Evolutionary conservation across 2,888 invertebrate genomes (phyloP), one percentile per base, ranked within the genome.

Genomic region (Eucriotettix oculatus): DNA sequence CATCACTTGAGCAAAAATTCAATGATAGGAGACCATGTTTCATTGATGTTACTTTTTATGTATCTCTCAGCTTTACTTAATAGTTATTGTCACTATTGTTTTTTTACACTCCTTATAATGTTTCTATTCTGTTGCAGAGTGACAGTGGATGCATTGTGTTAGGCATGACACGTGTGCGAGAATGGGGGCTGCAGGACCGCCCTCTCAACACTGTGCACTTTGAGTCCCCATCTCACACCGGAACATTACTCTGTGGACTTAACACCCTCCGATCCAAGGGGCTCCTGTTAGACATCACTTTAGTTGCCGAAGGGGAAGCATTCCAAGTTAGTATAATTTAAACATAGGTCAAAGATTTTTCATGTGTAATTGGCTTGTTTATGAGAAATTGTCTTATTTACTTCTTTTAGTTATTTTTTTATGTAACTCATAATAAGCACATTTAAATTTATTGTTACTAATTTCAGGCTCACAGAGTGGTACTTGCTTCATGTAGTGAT

Each of bases 401-500:
- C 29, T 29, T 29, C 2, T 5, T 29, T 29, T 5, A 29, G 7
- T 29, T 29, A 29, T 29, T 29, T 29, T 29, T 29, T 5, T 29
- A n/a, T 29, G 29, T 29, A 7, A 29, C 29, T 29, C 29, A 29
- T 5, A 29, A 29, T 29, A 2, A 29, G 29, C 29, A 29, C 7
- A 29, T 29, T 29, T 7, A 29, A 29, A 29, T 48, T 2, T 48
- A 44, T 48, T 9, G n/a, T n/a, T 48, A 12, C 1, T n/a, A 14
- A 12, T 69, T 68, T 42, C 68, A 80, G 76, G 86, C 85, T 0
- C 86, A 87, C 69, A 79, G 83, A 64, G 83, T 81, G 1, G 84
- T 86, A 1, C 72, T 86, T 62, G 83, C 86, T 5, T 82, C 86
- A 42, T 84, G 84, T 68, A 85, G 85, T 67, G 85, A 85, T 67